These are phyloP conservation scores for Liparis tanakae DNA, from an alignment of 2,797 vertebrate genomes.

Conservation along the genomic window DNA sequence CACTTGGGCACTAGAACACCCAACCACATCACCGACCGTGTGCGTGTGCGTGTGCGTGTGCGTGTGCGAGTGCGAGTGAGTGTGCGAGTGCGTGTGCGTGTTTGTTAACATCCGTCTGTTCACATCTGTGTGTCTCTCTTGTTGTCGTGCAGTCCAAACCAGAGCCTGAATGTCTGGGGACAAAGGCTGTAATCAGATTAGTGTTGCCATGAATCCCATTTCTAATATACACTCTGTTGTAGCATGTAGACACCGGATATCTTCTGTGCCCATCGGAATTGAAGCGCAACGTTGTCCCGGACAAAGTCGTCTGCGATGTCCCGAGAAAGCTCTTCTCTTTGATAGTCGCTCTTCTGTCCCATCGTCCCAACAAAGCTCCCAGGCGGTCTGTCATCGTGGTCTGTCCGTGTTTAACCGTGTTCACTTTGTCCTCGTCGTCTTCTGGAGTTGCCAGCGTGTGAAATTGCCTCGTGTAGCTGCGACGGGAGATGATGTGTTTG, in stretches of 20 bases:
- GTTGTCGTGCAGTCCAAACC: constrained; percentile 34
- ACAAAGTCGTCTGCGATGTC: neutral
- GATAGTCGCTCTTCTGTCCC: neutral
- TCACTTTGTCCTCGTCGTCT: neutral
- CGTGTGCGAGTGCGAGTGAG: too few species aligned
- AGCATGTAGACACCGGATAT: neutral
- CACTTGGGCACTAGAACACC: neutral
- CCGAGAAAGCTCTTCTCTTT: neutral
- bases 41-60: too few species aligned
- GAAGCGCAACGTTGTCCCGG: neutral
- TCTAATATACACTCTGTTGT: constrained; percentile 9
- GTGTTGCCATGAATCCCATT: neutral
- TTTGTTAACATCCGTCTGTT: neutral
- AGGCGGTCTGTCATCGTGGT: neutral
- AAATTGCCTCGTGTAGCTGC: constrained; percentile 27
- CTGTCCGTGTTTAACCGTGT: neutral
- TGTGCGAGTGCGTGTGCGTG: too few species aligned
- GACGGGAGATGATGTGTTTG: constrained; percentile 20
- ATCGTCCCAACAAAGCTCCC: constrained; percentile 1
- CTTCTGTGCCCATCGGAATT: neutral
- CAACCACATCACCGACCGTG: constrained; percentile 33
- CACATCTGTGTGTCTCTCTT: constrained; percentile 24
- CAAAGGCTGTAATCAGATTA: neutral
- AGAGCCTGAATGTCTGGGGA: constrained; percentile 34
- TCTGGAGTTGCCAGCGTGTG: constrained; percentile 25